Evolutionary conservation across 2,113 vertebrate genomes (phyloP), one percentile per base, ranked within the genome.

Genomic region (Psettodes erumei): DNA sequence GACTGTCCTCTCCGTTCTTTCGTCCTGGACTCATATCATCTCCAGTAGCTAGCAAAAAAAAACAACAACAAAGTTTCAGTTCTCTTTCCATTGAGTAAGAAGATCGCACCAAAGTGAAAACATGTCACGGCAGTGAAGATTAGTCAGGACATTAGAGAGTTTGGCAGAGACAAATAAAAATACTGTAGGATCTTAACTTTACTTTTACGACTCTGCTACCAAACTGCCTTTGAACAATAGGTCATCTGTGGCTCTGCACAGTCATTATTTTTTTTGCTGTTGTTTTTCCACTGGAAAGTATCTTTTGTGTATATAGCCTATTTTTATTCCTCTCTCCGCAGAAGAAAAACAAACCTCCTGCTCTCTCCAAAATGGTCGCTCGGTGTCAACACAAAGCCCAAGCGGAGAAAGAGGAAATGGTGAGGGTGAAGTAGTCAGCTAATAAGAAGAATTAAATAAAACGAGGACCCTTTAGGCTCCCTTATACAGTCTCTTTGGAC

Each of bases 371-470:
- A 60, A 75, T 37, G 37, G 42, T 43, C 45, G 2, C 51, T 40
- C 27, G 37, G n/a, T 59, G 43, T 73, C 66, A 70, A 71, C 61
- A 60, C 33, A 10, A 30, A 69, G 56, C 62, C 48, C 18, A 13
- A 45, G 64, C 70, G 59, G 60, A 54, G 70, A 35, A 28, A 47
- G 65, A 40, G 48, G 78, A 84, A 85, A 72, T 68, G 54, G 56
- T 5, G 10, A 48, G 47, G 77, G 19, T 67, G n/a, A 83, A 77
- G 61, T 32, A 48, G 53, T 72, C 42, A 30, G 18, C 58, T 75
- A 60, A 81, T 79, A 63, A 51, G 48, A 74, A n/a, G 42, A 81
- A 75, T 79, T 68, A 71, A 81, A 79, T 82, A 71, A 89, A 69
- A 79, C 37, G 15, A 82, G 32, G 25, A 75, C 40, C 77, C 65